Percentiles rank a stretch among this genome's conserved stretches.
Conservation (phyloP, 2,888 invertebrate genomes). For the Ophion ellenae region DNA sequence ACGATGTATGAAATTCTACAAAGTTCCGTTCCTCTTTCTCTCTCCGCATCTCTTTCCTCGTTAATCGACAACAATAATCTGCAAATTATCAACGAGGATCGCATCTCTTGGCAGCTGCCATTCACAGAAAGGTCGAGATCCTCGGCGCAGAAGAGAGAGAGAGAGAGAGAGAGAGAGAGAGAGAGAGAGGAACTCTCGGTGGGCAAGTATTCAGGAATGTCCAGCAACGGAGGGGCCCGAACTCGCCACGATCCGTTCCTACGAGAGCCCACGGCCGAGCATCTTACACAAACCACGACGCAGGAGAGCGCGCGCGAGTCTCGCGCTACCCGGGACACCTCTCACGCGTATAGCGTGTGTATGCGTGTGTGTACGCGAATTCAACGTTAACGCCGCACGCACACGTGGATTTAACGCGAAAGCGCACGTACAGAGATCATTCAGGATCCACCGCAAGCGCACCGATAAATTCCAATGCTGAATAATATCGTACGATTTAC, state of each 20-base stretch:
- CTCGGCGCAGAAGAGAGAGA: constrained; percentile 32
- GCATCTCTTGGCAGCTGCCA: constrained; percentile 62
- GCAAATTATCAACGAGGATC: constrained; percentile 55
- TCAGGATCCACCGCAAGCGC: too few relatives aligned
- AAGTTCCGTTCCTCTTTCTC: too few relatives aligned
- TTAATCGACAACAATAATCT: constrained; percentile 58
- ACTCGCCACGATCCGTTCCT: constrained; percentile 64
- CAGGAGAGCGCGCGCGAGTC: not conserved
- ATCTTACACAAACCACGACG: constrained; percentile 17
- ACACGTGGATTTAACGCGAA: not conserved
- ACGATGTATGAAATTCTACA: too few relatives aligned
- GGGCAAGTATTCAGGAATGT: constrained; percentile 67
- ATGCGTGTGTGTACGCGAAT: not conserved
- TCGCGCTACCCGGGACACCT: not conserved
- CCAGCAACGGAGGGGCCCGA: constrained; percentile 67
- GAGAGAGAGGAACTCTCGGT: constrained; percentile 51
- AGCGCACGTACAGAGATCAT: too few relatives aligned
- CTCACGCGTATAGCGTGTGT: not conserved
- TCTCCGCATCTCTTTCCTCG: not conserved
- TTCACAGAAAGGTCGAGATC: constrained; percentile 67
- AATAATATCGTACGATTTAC: too few relatives aligned
- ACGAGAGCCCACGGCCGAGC: constrained; percentile 43
- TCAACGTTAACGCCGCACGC: not conserved
- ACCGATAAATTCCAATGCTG: too few relatives aligned
- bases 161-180: not conserved